Conservation (phyloP, 2,113 vertebrate species). For the Rafetus swinhoei region DNA sequence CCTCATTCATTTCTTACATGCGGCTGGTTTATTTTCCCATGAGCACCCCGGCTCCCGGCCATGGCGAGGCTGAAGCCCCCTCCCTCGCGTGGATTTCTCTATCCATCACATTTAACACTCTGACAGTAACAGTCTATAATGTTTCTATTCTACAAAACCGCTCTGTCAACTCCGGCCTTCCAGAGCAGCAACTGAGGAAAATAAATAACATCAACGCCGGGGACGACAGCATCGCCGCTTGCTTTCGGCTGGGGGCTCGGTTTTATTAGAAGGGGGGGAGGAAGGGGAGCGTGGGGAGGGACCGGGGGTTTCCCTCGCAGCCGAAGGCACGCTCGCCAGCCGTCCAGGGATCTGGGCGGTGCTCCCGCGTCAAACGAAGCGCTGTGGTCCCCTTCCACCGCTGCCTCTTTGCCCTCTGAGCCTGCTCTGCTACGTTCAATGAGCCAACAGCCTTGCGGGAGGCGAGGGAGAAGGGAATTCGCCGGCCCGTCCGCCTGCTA, state of each 20-base stretch:
- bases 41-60: slow-evolving; percentile 89
- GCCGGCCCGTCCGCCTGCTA: neutral
- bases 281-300: neutral
- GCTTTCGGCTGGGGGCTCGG: slow-evolving; percentile 74
- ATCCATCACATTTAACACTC: slow-evolving; percentile 99
- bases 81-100: slow-evolving; percentile 91
- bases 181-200: slow-evolving; percentile 96
- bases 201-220: slow-evolving; percentile 94
- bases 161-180: slow-evolving; percentile 97
- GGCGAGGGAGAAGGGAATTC: neutral
- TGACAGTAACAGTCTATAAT: slow-evolving; percentile 99
- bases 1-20: slow-evolving; percentile 94
- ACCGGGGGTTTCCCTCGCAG: slow-evolving; percentile 6
- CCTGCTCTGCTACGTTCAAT: neutral
- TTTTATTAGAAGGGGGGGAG: slow-evolving; percentile 20
- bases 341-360: neutral
- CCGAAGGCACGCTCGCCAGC: neutral
- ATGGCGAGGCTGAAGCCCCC: slow-evolving; percentile 89
- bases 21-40: slow-evolving; percentile 92
- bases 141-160: slow-evolving; percentile 99
- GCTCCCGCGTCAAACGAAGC: slow-evolving; percentile 17
- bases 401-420: neutral
- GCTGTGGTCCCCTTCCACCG: neutral
- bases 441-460: neutral
- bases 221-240: slow-evolving; percentile 81